Evolutionary conservation across 2,113 vertebrate genomes (phyloP), one percentile per base, ranked within the genome.

Genomic region (Gymnarchus niloticus): DNA sequence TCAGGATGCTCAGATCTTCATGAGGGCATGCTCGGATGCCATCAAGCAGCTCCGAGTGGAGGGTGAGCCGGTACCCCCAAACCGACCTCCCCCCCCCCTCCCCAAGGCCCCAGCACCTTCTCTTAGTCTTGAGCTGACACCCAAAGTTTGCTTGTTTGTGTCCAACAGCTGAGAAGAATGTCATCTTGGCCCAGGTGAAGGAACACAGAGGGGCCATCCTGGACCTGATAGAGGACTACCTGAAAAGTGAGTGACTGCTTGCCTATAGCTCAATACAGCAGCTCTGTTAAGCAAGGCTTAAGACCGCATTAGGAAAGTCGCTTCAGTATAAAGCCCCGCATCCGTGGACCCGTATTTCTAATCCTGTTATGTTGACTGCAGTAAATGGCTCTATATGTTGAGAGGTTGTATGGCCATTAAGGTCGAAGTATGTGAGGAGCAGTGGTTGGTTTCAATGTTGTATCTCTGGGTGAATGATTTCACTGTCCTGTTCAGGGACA

Each of bases 1-100:
- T 90, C 98, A 99, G 89, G 98, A 99, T 33, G 98, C 98, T 78
- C 97, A 99, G 90, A 97, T 96, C 86, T 99, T 98, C 86, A 98
- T 99, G 96, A 95, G 96, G 87, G 97, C 97, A 0, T 99, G 98
- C 86, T 96, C 97, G 0, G 98, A 99, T 78, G 97, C 98, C 48
- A 99, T 99, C 88, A 96, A 95, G 81, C 97, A 96, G 49, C 95
- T 99, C 7, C 93, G 97, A 83, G 88, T 92, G 21, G 97, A 98
- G 93, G 97, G 98, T 96, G 84, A 80, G 52, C 6, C 17, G 14
- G 6, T 37, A 12, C 19, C n/a, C 10, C 21, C 3, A 5, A 65
- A 54, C 6, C 14, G 52, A 41, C 73, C 73, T 6, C 73, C 37
- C 3, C 59, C 51, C 25, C 28, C 6, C 2, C 19, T 37, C 44